Conservation (phyloP, 2,113 vertebrate species). For the Pterocles gutturalis region DNA sequence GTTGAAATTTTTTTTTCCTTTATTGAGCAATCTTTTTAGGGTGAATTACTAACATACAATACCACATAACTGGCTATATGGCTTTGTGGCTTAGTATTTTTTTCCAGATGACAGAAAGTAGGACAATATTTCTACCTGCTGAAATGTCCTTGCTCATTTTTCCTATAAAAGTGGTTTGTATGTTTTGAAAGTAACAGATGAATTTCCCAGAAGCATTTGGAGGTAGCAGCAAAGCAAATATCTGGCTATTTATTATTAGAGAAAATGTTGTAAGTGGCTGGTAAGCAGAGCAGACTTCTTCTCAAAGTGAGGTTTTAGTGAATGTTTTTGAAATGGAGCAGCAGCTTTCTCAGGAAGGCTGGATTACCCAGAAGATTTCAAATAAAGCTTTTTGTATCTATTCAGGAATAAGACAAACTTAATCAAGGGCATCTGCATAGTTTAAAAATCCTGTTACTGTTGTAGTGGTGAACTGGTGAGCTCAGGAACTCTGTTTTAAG, state of each 20-base stretch:
- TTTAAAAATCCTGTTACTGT: background rate
- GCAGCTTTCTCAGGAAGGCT: background rate
- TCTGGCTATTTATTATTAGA: background rate
- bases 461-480: background rate
- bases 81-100: background rate
- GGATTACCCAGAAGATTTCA: background rate
- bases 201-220: background rate
- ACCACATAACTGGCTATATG: background rate
- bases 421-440: background rate
- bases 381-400: background rate
- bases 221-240: background rate
- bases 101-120: background rate
- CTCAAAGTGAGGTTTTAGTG: background rate
- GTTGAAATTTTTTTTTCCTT: background rate
- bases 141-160: background rate
- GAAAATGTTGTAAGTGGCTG: background rate
- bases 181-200: background rate
- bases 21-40: background rate
- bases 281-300: background rate
- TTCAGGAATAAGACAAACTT: background rate
- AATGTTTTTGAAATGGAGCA: background rate
- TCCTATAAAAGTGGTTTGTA: background rate
- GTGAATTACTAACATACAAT: background rate
- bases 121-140: background rate
- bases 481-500: background rate